Conservation (phyloP, 1,140 invertebrate genomes). For the Plectrocnemia conspersa region DNA sequence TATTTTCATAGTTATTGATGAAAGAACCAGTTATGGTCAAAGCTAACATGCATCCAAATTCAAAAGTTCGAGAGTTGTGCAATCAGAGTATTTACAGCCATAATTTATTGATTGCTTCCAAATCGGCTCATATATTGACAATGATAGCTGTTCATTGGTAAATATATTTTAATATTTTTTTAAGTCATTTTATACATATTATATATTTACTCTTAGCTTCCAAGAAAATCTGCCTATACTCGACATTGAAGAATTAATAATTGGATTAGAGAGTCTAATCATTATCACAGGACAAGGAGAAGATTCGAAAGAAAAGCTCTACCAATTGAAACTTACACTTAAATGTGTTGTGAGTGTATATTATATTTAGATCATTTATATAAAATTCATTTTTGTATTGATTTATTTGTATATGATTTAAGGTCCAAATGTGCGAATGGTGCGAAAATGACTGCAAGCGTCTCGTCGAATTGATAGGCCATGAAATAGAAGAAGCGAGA, state of each 20-base stretch:
- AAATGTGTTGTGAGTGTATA: conserved; percentile 60
- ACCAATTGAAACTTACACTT: conserved; percentile 60
- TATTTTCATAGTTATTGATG: conserved; percentile 31
- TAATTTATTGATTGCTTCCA: conserved; percentile 42
- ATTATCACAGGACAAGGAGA: conserved; percentile 53
- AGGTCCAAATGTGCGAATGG: conserved; percentile 33
- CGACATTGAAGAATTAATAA: conserved; percentile 58
- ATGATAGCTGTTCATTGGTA: conserved; percentile 45
- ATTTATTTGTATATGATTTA: neutral
- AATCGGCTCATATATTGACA: conserved; percentile 44
- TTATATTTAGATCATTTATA: neutral
- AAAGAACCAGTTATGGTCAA: conserved; percentile 38
- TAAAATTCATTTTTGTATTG: neutral
- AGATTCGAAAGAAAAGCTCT: conserved; percentile 50
- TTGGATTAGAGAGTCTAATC: conserved; percentile 65
- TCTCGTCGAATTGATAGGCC: conserved; percentile 38
- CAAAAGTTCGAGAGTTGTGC: conserved; percentile 41
- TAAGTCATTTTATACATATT: neutral
- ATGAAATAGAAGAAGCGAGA: conserved; percentile 35
- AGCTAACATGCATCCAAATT: conserved; percentile 41
- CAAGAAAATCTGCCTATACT: conserved; percentile 60
- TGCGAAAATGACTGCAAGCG: conserved; percentile 27
- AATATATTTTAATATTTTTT: conserved; percentile 9
- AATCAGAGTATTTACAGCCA: conserved; percentile 41
- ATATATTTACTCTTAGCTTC: conserved; percentile 49